Base-by-base conservation (phyloP, 2,888 invertebrate species). In the Bombyx huttoni region DNA sequence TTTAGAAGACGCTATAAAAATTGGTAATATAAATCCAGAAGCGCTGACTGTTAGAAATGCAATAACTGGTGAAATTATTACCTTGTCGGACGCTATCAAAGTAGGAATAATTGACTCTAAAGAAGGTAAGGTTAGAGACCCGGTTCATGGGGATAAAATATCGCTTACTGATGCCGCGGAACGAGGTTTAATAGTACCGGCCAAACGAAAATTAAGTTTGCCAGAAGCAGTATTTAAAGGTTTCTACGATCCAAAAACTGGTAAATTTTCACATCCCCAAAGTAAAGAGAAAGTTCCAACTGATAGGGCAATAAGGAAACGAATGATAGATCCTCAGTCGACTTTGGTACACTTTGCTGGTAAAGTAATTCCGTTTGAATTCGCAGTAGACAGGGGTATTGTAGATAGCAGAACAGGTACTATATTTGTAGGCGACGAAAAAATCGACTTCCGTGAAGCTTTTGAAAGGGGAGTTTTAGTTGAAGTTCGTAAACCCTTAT, bases 161-260 rank as follows among this genome's bases (percentile, higher is more conserved):
- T 92, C 94, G 35, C 87, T 98, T 8, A 92, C 92, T 46, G 96
- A 97, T 70, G 97, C 98, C 3, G 91, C 95, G 35, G 94, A 95
- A 63, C 91, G 94, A 52, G 96, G 96, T 34, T 84, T 96, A 35
- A 91, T 96, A 51, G 90, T 96, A 7, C 94, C 95, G 8, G 93
- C 95, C 47, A 94, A 95, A 73, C 92, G 93, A 51, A 94, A 94
- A 75, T 92, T 96, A 58, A 95, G 95, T 55, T 87, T 97, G 34
- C 94, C 95, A 0, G 96, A 96, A 82, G 97, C 97, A 1, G 93
- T 97, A n/a, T 94, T 94, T 67, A 94, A 95, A 80, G 96, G 96
- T n/a, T 91, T 95, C 58, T 97, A 96, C 69, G 96, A 98, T 85
- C 93, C 94, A 0, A 91, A 92, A 64, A 93, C 94, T 45, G 96